These are phyloP conservation scores for Seira musarum DNA, from an alignment of 2,888 invertebrate genomes.

Conservation along the genomic window DNA sequence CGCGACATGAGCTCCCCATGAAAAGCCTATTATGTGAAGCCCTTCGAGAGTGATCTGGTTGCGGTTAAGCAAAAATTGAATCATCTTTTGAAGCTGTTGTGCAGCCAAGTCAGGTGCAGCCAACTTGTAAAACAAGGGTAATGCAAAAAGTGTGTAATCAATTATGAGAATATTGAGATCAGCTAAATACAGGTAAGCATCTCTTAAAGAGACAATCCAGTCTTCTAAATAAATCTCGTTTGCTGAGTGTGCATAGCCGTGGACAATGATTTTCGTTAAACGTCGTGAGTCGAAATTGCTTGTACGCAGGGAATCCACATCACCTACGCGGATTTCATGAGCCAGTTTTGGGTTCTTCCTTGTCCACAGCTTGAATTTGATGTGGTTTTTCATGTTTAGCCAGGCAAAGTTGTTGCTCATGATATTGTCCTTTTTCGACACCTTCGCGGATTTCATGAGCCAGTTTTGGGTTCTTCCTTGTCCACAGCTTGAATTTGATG, in stretches of 20 bases:
- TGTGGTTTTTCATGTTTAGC: slow-evolving; percentile 64
- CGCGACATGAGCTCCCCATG: slow-evolving; percentile 60
- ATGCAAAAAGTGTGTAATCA: slow-evolving; percentile 59
- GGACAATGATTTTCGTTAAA: slow-evolving; percentile 62
- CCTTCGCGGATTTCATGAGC: slow-evolving; percentile 66
- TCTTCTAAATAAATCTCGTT: slow-evolving; percentile 64
- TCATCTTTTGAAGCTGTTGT: slow-evolving; percentile 44
- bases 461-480: slow-evolving; percentile 62
- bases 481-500: slow-evolving; percentile 66
- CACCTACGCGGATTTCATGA: slow-evolving; percentile 62
- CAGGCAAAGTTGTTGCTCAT: slow-evolving; percentile 60
- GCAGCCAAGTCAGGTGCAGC: slow-evolving; percentile 52
- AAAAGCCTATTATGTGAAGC: slow-evolving; percentile 57
- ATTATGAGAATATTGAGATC: slow-evolving; percentile 64
- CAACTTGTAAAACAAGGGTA: slow-evolving; percentile 59
- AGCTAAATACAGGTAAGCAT: slow-evolving; percentile 59
- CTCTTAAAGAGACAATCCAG: slow-evolving; percentile 60
- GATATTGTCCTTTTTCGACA: too few relatives aligned
- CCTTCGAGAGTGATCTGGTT: slow-evolving; percentile 28
- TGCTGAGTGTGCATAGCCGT: slow-evolving; percentile 61
- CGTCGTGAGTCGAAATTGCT: slow-evolving; percentile 60
- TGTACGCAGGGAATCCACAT: slow-evolving; percentile 49
- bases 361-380: slow-evolving; percentile 66
- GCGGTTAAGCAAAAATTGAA: slow-evolving; percentile 51
- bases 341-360: slow-evolving; percentile 64